phyloP scores from a whole-genome alignment of 2,113 vertebrate genomes.

The Caranx ignobilis region DNA sequence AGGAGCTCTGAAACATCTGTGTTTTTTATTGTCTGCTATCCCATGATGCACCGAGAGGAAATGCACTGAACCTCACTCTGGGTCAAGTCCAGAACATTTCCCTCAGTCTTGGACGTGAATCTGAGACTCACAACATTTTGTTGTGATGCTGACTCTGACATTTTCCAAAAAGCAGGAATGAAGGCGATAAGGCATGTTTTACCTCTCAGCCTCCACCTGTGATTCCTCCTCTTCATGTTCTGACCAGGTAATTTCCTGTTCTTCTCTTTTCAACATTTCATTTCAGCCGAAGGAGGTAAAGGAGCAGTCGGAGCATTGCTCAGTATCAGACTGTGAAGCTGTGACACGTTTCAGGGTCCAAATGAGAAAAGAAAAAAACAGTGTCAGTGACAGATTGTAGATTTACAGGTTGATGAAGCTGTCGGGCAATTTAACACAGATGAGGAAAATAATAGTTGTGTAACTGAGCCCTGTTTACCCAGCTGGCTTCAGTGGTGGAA shows the following conservation, averaged over 20 bases:
- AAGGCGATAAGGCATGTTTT: not conserved
- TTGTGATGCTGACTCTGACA: too few species aligned
- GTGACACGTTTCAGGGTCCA: not conserved
- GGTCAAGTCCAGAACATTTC: not conserved
- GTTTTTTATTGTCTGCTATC: too few species aligned
- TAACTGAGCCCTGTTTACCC: slow-evolving; percentile 9
- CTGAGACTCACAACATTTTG: too few species aligned
- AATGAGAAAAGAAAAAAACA: not conserved
- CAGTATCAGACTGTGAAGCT: not conserved
- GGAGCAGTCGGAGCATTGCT: not conserved
- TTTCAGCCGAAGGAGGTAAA: not conserved
- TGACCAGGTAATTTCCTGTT: not conserved
- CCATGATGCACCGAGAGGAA: too few species aligned
- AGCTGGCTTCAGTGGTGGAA: not conserved
- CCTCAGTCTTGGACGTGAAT: not conserved
- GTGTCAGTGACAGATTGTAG: not conserved
- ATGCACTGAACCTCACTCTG: too few species aligned
- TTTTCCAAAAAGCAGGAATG: not conserved
- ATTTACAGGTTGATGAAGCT: not conserved
- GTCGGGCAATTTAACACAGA: slow-evolving; percentile 16
- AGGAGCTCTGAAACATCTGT: too few species aligned
- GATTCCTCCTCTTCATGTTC: not conserved
- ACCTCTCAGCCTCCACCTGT: not conserved
- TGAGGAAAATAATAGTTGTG: not conserved
- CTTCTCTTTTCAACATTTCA: not conserved